A percentile compares a stretch with the other conserved stretches of the same genome.
Conservation (phyloP, 2,888 invertebrate genomes). For the Cheilosia vulpina region DNA sequence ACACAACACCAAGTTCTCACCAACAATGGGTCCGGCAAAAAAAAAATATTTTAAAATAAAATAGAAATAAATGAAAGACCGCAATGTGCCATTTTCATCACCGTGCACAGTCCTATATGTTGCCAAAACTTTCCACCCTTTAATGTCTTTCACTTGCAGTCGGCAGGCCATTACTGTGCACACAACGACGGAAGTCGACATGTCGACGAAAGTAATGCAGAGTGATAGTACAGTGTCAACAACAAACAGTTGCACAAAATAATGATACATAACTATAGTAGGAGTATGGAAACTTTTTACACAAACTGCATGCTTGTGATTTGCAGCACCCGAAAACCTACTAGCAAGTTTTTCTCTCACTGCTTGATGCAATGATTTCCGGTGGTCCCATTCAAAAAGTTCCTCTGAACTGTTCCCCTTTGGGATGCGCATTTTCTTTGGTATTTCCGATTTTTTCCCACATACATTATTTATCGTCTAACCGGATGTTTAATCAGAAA, state of each 20-base stretch:
- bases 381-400: conserved; percentile 30
- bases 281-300: neutral
- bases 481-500: conserved; percentile 9
- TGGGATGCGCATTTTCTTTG: neutral
- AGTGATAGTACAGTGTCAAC: conserved; percentile 45
- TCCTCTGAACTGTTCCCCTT: conserved; percentile 6
- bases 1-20: neutral
- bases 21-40: neutral
- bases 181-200: conserved; percentile 34
- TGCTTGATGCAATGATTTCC: conserved; percentile 29
- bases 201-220: conserved; percentile 29
- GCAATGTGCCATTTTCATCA: neutral
- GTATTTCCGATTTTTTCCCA: neutral
- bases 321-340: neutral
- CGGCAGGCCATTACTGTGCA: conserved; percentile 16
- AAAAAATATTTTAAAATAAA: too few relatives aligned
- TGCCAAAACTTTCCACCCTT: conserved; percentile 34
- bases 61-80: too few relatives aligned
- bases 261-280: conserved; percentile 1
- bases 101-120: neutral
- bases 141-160: conserved; percentile 33
- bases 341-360: neutral
- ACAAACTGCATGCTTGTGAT: too few relatives aligned
- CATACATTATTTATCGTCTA: neutral
- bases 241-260: conserved; percentile 17